A percentile compares a stretch with the other conserved stretches of the same genome.
Conservation (phyloP, 1,140 invertebrate genomes). For the Steinernema khuongi region DNA sequence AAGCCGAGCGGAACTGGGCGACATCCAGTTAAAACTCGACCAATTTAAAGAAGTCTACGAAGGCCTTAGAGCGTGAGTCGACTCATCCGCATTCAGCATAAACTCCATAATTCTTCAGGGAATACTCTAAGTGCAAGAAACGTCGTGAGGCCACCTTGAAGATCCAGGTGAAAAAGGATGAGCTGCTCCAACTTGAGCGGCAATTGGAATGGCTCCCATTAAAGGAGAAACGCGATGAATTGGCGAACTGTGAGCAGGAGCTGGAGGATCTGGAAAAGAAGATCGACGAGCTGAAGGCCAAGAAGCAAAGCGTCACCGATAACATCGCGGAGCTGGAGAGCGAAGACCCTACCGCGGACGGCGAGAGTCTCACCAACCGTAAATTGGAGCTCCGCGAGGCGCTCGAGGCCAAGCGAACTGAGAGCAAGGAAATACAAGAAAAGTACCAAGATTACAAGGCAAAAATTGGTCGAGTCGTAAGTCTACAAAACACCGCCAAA, state of each 20-base stretch:
- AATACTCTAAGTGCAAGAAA: background rate
- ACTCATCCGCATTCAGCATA: background rate
- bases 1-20: background rate
- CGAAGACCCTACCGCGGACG: too few species aligned
- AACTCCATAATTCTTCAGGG: background rate
- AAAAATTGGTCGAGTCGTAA: background rate
- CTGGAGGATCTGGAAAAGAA: background rate
- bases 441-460: background rate
- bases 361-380: too few species aligned
- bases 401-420: background rate
- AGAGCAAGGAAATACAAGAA: background rate
- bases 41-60: background rate
- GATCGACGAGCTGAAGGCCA: background rate
- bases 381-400: background rate
- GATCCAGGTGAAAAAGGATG: slow-evolving; percentile 18
- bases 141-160: background rate
- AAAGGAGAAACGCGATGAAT: slow-evolving; percentile 11
- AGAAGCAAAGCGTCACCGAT: too few species aligned
- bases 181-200: background rate
- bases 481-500: background rate
- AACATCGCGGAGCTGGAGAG: background rate
- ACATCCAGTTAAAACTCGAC: background rate
- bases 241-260: background rate
- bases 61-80: background rate
- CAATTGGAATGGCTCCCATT: slow-evolving; percentile 16